These are phyloP conservation scores for Neodiprion lecontei DNA, from an alignment of 1,140 invertebrate genomes.

Conservation along the genomic window DNA sequence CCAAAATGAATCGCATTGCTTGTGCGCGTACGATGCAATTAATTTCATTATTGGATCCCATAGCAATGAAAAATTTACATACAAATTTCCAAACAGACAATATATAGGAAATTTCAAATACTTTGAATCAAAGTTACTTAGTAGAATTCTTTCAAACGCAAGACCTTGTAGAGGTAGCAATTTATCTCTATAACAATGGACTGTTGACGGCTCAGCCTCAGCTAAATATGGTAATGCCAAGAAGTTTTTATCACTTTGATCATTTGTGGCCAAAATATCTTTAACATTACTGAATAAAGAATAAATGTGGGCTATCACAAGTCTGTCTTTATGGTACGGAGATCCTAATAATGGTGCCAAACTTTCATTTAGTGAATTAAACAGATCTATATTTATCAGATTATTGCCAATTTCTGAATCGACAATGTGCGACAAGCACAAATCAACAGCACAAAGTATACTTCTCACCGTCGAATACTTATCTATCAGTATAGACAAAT, in stretches of 20 bases:
- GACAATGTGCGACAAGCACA: slow-evolving; percentile 39
- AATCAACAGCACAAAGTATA: slow-evolving; percentile 47
- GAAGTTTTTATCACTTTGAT: slow-evolving; percentile 48
- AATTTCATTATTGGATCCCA: slow-evolving; percentile 85
- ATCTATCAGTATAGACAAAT: slow-evolving; percentile 39
- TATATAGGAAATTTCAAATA: slow-evolving; percentile 70
- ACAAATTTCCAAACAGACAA: slow-evolving; percentile 83
- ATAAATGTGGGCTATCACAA: slow-evolving; percentile 75
- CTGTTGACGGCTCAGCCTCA: slow-evolving; percentile 70
- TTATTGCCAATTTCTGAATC: slow-evolving; percentile 27
- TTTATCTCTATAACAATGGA: slow-evolving; percentile 82
- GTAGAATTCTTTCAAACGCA: slow-evolving; percentile 66
- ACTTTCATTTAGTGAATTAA: slow-evolving; percentile 40
- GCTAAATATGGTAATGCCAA: slow-evolving; percentile 56
- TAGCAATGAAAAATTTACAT: slow-evolving; percentile 86
- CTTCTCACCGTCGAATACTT: slow-evolving; percentile 38
- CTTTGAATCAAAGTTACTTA: slow-evolving; percentile 64
- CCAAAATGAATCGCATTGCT: slow-evolving; percentile 80
- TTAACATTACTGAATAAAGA: slow-evolving; percentile 70
- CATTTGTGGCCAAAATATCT: slow-evolving; percentile 40
- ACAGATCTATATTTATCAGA: slow-evolving; percentile 40
- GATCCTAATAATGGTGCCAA: slow-evolving; percentile 42
- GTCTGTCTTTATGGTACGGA: slow-evolving; percentile 66
- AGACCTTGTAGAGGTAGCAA: slow-evolving; percentile 77
- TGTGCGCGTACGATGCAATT: slow-evolving; percentile 75